Percentiles rank a stretch among this genome's conserved stretches.
Evolutionary conservation across 2,113 vertebrate species (phyloP).

Genomic region (Oostethus manadensis): DNA sequence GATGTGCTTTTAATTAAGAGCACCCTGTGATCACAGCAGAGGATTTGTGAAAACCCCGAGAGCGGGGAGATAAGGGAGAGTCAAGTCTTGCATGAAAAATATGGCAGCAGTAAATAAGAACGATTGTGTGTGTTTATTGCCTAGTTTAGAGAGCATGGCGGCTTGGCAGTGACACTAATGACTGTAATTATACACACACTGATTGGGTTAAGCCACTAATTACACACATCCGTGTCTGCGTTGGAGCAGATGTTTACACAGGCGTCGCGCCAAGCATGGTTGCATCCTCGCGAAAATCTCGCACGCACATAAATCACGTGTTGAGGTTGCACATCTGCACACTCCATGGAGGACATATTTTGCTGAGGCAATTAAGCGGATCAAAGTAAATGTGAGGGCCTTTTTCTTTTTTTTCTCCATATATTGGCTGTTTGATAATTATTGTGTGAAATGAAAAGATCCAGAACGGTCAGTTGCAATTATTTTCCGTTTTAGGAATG

Average conservation of each 20-base stretch:
- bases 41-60: conserved; percentile 60
- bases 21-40: conserved; percentile 65
- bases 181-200: conserved; percentile 69
- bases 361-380: conserved; percentile 36
- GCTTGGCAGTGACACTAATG: conserved; percentile 66
- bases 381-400: conserved; percentile 48
- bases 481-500: conserved; percentile 53
- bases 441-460: conserved; percentile 65
- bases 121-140: conserved; percentile 61
- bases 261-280: conserved; percentile 50
- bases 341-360: conserved; percentile 18
- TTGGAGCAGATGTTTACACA: conserved; percentile 67
- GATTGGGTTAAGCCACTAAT: conserved; percentile 72
- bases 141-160: conserved; percentile 59
- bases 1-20: conserved; percentile 73
- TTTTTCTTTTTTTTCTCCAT: conserved; percentile 29
- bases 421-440: conserved; percentile 50
- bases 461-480: conserved; percentile 56
- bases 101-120: conserved; percentile 66
- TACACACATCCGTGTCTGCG: conserved; percentile 60
- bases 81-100: conserved; percentile 53
- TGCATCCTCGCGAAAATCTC: conserved; percentile 63
- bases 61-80: conserved; percentile 40
- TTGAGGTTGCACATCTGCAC: conserved; percentile 25
- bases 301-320: conserved; percentile 19